Evolutionary conservation across 2,888 invertebrate species (phyloP), one percentile per base, ranked within the genome.

Genomic region (Leucophora obtusa): DNA sequence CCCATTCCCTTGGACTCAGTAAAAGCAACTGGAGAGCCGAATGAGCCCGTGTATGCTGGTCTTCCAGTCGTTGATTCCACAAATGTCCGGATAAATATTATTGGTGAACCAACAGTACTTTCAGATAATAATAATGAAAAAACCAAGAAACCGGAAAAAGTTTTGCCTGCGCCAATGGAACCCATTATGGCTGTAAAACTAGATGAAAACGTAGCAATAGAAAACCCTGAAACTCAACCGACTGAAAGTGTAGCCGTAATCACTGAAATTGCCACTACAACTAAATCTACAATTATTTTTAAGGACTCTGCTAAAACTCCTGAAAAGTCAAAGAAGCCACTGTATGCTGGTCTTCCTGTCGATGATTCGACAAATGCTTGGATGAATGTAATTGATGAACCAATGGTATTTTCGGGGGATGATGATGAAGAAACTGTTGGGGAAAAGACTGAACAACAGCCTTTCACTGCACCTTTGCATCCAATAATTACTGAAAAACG

Each of bases 351-450:
- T 4, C 82, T 87, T 3, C 86, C 87, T 1, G 82, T 86, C n/a
- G 78, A 79, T 35, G 82, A 82, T 5, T 74, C 83, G 2, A 69
- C 83, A 0, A 85, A 70, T 15, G 70, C 85, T 1, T 86, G 87
- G 85, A 87, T 91, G 86, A 84, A 87, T 74, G 87, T 87, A 10
- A 60, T 89, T 47, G 90, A 91, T 69, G 89, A 91, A 69, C 88
- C 89, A n/a, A 87, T 89, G 82, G 83, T 84, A 6, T 86, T 91
- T 54, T 87, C 89, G 1, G 89, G 88, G 33, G 89, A 89, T 18
- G 89, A 89, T 35, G 89, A 89, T 18, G 89, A 89, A 50, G 84
- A 83, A 9, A n/a, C 8, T 6, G 56, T 18, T 24, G 24, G 17
- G n/a, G 21, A 24, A 33, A 38, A 58, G n/a, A 18, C 28, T 7